phyloP scores from a whole-genome alignment of 2,797 vertebrate genomes.

The Prunella strophiata region DNA sequence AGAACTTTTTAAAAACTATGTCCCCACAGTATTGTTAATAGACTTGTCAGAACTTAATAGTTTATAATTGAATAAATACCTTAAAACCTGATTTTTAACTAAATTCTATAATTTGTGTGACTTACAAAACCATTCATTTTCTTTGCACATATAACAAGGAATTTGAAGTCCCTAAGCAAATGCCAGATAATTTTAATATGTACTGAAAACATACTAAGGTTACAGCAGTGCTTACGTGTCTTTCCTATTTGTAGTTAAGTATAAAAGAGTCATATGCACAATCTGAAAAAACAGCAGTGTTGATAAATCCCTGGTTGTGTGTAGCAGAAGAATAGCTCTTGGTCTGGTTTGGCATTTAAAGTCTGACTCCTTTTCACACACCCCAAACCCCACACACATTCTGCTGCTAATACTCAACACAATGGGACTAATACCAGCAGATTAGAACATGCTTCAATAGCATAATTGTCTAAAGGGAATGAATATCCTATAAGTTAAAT shows the following conservation, averaged over 20 bases:
- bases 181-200: background rate
- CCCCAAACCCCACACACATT: constrained; percentile 77
- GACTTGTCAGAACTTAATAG: background rate
- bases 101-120: background rate
- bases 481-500: constrained; percentile 58
- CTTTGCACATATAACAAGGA: background rate
- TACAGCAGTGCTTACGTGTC: background rate
- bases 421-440: constrained; percentile 81
- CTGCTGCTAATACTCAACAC: constrained; percentile 83
- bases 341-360: constrained; percentile 79
- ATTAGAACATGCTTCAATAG: constrained; percentile 78
- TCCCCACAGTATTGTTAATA: background rate
- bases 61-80: background rate
- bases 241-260: constrained; percentile 20
- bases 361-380: constrained; percentile 77
- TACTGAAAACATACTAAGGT: background rate
- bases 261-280: background rate
- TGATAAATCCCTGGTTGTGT: constrained; percentile 70
- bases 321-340: constrained; percentile 74
- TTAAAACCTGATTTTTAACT: background rate
- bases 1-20: background rate
- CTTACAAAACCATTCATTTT: background rate
- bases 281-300: constrained; percentile 13
- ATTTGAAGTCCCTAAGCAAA: background rate
- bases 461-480: constrained; percentile 75